Evolutionary conservation across 1,140 invertebrate genomes (phyloP), one percentile per base, ranked within the genome.

Genomic region (Rhagoletis zephyria): DNA sequence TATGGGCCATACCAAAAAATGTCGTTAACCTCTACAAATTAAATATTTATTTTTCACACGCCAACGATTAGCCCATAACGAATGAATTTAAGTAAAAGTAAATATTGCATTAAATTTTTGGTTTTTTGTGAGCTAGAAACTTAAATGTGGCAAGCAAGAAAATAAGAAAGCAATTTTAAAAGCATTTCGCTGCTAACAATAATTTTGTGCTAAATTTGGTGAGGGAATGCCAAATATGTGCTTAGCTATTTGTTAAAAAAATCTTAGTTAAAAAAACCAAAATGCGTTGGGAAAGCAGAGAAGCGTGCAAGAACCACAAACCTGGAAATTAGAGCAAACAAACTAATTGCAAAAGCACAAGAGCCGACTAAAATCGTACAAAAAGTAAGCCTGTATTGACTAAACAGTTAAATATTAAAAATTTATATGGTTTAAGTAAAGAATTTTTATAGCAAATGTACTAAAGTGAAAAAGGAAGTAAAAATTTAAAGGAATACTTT

Each of bases 11-110:
- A 67, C n/a, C 30, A 12, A 67, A 7, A 12, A 42, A 40, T 9
- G 9, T 10, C 63, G 9, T 63, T 14, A 5, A 19, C 19, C 5
- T 65, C 9, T 65, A 19, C 6, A 5, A 40, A 42, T 67, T 40
- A 67, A 67, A 67, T 67, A 67, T 67, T 67, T 19, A 67, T 67
- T 67, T 67, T 67, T 67, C 64, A 40, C 64, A 67, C 40, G 64
- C n/a, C 5, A 67, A 67, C 64, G 6, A 67, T 67, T 67, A 67
- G 64, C 2, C n/a, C 40, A 30, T 30, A 67, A 40, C 64, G 42
- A 30, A 30, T 30, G 30, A 30, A 67, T 40, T 42, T 67, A 67
- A 67, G 64, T 42, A 30, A 30, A 30, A 67, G 64, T 67, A 67
- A 67, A 67, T 67, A 4, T 67, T 67, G 30, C 19, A 19, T 67